These are phyloP conservation scores for Crossocerus cetratus DNA, from an alignment of 2,888 invertebrate species.

Conservation along the genomic window DNA sequence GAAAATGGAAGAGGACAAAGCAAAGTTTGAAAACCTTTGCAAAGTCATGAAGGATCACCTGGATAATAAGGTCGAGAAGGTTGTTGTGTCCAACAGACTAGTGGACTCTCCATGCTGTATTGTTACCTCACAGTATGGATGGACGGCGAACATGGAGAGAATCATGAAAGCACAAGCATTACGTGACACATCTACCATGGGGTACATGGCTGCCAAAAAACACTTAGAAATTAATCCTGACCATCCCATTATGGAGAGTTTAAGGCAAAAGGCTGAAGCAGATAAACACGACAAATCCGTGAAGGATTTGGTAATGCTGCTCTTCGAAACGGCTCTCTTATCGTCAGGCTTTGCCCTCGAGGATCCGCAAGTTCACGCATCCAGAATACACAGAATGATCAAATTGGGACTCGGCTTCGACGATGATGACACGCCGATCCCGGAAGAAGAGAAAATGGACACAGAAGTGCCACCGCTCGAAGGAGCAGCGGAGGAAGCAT, in stretches of 20 bases:
- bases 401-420: slow-evolving; percentile 98
- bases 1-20: slow-evolving; percentile 93
- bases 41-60: slow-evolving; percentile 97
- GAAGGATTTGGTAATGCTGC: slow-evolving; percentile 95
- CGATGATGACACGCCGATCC: slow-evolving; percentile 89
- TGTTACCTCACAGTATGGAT: slow-evolving; percentile 98
- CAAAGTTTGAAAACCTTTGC: slow-evolving; percentile 87
- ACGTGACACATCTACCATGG: slow-evolving; percentile 97
- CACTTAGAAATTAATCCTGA: slow-evolving; percentile 98
- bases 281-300: slow-evolving; percentile 99
- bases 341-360: slow-evolving; percentile 98
- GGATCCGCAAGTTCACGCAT: slow-evolving; percentile 96
- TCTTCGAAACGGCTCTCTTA: slow-evolving; percentile 96
- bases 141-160: slow-evolving; percentile 99
- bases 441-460: slow-evolving; percentile 81
- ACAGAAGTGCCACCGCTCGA: slow-evolving; percentile 78
- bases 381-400: slow-evolving; percentile 98
- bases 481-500: slow-evolving; percentile 96
- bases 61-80: slow-evolving; percentile 99
- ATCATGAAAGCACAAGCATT: slow-evolving; percentile 99
- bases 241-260: slow-evolving; percentile 94
- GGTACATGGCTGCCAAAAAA: slow-evolving; percentile 99
- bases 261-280: slow-evolving; percentile 93
- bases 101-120: slow-evolving; percentile 99
- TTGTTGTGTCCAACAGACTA: slow-evolving; percentile 96